Conservation (phyloP, 2,113 vertebrate genomes). For the Silurus asotus region DNA sequence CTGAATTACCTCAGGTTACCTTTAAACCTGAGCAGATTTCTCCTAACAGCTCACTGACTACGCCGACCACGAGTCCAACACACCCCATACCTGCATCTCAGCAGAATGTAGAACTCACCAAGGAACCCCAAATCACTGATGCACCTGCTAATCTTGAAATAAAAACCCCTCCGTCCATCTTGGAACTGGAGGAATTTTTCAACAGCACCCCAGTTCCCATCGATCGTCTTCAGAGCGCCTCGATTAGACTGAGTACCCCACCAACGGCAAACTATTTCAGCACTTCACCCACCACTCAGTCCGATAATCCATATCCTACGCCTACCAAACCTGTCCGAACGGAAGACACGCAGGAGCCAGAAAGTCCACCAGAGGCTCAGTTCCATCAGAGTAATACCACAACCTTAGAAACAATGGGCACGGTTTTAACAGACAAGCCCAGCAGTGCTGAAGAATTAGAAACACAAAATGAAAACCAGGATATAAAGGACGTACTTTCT, state of each 20-base stretch:
- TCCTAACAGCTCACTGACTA: background rate
- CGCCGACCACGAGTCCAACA: background rate
- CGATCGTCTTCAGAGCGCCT: background rate
- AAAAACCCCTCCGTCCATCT: background rate
- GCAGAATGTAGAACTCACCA: background rate
- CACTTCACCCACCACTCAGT: background rate
- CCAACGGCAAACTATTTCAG: background rate
- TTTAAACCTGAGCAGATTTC: background rate
- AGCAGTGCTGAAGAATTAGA: background rate
- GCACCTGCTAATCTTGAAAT: background rate
- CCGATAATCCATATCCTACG: background rate
- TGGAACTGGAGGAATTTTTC: background rate
- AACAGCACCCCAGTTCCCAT: background rate
- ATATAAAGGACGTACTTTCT: background rate
- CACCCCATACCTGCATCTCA: background rate
- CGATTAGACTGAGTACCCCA: background rate
- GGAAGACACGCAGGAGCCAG: conserved; percentile 5
- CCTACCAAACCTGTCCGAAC: background rate
- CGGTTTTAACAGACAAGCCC: background rate
- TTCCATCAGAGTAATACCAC: background rate
- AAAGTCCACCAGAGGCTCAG: conserved; percentile 40
- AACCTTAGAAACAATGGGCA: background rate
- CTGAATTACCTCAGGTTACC: background rate
- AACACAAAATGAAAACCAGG: background rate
- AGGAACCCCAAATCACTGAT: too few species aligned